These are phyloP conservation scores for Mallotus villosus DNA, from an alignment of 2,797 vertebrate species.

Conservation along the genomic window DNA sequence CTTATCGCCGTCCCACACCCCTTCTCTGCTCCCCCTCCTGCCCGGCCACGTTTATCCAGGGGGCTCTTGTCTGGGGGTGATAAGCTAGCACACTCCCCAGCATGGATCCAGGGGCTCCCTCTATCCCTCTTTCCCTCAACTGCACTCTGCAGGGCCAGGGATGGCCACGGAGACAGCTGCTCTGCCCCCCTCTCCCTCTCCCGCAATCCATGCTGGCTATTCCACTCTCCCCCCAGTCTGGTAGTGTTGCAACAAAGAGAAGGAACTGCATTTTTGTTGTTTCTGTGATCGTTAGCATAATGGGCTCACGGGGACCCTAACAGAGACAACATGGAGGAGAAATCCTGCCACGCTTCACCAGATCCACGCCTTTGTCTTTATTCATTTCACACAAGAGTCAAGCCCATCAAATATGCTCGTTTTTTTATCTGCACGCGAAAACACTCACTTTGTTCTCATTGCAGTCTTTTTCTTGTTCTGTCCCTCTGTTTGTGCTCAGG, in stretches of 20 bases:
- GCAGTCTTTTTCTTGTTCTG: not conserved
- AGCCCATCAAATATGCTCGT: slow-evolving; percentile 45
- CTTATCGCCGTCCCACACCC: slow-evolving; percentile 81
- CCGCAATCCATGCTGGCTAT: not conserved
- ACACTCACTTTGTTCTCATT: not conserved
- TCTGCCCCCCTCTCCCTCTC: not conserved
- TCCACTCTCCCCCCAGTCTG: slow-evolving; percentile 25
- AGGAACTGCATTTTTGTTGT: slow-evolving; percentile 54
- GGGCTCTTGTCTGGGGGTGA: slow-evolving; percentile 80
- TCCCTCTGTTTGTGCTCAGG: slow-evolving; percentile 21
- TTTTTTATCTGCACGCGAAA: slow-evolving; percentile 28
- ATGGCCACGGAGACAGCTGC: slow-evolving; percentile 7
- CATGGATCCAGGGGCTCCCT: slow-evolving; percentile 63
- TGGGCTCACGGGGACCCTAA: slow-evolving; percentile 58
- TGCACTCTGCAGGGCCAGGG: slow-evolving; percentile 1
- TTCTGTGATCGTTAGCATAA: slow-evolving; percentile 59
- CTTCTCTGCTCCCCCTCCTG: slow-evolving; percentile 67
- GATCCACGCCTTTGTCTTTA: slow-evolving; percentile 57
- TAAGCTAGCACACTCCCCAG: slow-evolving; percentile 76
- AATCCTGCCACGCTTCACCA: slow-evolving; percentile 55
- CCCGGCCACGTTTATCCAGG: slow-evolving; percentile 74
- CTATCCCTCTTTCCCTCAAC: slow-evolving; percentile 30
- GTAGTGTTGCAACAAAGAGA: slow-evolving; percentile 48
- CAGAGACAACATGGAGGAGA: slow-evolving; percentile 58
- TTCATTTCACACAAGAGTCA: slow-evolving; percentile 64